Percentiles rank a stretch among this genome's conserved stretches.
These are phyloP conservation scores for Stegodyphus mimosarum DNA, from an alignment of 1,140 invertebrate genomes.

Conservation along the genomic window DNA sequence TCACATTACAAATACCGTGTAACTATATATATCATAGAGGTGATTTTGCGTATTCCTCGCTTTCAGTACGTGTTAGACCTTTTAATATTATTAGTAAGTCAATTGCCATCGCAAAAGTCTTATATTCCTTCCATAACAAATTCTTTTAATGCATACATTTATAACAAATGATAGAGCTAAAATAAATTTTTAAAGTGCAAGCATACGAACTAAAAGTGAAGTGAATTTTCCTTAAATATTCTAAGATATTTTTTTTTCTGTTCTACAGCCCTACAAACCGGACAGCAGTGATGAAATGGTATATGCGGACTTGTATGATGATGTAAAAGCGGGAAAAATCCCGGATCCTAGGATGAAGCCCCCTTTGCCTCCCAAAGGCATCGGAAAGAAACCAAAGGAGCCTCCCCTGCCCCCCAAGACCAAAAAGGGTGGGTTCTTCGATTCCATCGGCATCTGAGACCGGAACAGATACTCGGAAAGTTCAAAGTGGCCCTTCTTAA, in stretches of 20 bases:
- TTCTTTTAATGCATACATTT: too few relatives aligned
- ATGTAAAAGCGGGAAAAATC: slow-evolving; percentile 63
- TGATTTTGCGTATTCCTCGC: too few relatives aligned
- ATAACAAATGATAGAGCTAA: too few relatives aligned
- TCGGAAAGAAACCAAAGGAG: slow-evolving; percentile 58
- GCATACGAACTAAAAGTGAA: too few relatives aligned
- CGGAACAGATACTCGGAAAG: not conserved
- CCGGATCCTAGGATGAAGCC: slow-evolving; percentile 64
- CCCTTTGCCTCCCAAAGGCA: slow-evolving; percentile 63
- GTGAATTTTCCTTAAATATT: not conserved
- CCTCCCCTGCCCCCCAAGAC: slow-evolving; percentile 64
- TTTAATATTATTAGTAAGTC: too few relatives aligned
- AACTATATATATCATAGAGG: too few relatives aligned
- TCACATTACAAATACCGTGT: too few relatives aligned
- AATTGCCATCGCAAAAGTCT: too few relatives aligned
- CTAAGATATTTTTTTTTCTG: not conserved
- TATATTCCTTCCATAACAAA: too few relatives aligned
- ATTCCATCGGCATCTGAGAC: slow-evolving; percentile 51
- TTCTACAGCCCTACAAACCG: slow-evolving; percentile 60
- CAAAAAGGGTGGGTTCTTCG: slow-evolving; percentile 56
- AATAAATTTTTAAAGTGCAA: too few relatives aligned
- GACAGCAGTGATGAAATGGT: slow-evolving; percentile 64
- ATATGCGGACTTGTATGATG: slow-evolving; percentile 64
- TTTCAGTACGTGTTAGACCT: too few relatives aligned
- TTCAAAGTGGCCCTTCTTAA: not conserved